These are phyloP conservation scores for Sialia sialis DNA, from an alignment of 2,113 vertebrate species.

Conservation along the genomic window DNA sequence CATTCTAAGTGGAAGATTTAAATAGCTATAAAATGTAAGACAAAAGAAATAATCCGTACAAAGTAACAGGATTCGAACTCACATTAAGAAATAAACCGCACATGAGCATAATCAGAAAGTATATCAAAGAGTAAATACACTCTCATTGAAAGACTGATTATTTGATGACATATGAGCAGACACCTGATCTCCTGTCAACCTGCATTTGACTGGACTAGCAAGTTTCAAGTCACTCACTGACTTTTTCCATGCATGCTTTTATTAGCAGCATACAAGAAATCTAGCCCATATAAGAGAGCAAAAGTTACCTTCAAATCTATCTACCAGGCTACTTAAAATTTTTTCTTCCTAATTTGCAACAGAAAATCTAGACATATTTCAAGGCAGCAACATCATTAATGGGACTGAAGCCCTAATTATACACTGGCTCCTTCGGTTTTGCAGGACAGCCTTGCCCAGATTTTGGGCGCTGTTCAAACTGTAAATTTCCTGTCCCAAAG, in stretches of 20 bases:
- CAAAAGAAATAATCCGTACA: background rate
- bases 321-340: background rate
- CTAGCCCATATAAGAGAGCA: background rate
- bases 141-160: background rate
- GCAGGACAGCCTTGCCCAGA: background rate
- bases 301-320: background rate
- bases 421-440: background rate
- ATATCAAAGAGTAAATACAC: background rate
- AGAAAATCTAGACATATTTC: background rate
- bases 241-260: background rate
- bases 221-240: background rate
- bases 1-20: background rate
- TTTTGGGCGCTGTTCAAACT: background rate
- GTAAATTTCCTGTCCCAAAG: background rate
- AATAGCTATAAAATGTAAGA: background rate
- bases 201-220: background rate
- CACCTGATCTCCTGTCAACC: background rate
- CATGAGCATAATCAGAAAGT: background rate
- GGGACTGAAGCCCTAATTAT: background rate
- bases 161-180: background rate
- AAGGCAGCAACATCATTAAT: rapidly evolving
- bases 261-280: background rate
- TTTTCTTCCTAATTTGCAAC: background rate
- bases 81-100: background rate
- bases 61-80: background rate